phyloP scores from a whole-genome alignment of 2,888 invertebrate genomes.

The Pachydiplax longipennis region DNA sequence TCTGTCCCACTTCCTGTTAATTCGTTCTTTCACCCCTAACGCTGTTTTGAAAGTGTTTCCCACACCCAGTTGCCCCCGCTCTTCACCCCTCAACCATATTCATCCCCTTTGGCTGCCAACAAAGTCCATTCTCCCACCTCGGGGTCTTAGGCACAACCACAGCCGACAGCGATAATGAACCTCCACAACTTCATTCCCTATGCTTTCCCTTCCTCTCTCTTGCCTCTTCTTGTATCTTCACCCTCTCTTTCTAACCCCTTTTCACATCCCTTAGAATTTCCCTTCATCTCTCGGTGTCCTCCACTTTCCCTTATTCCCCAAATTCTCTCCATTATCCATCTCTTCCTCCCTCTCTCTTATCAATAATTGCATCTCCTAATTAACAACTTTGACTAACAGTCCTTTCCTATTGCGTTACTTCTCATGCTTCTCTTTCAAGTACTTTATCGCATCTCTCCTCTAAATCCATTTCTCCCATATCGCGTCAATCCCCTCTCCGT shows the following conservation, averaged over 20 bases:
- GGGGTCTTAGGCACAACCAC: neutral
- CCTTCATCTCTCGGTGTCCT: no score
- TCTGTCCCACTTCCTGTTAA: neutral
- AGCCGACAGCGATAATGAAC: neutral
- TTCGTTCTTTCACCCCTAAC: neutral
- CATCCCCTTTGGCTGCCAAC: neutral
- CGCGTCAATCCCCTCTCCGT: no score
- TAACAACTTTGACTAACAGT: no score
- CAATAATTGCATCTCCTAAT: no score
- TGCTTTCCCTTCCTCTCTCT: neutral
- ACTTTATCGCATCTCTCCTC: no score
- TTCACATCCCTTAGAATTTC: no score
- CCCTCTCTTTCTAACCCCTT: neutral
- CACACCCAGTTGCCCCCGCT: neutral
- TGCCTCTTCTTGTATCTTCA: neutral
- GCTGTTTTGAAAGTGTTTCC: neutral
- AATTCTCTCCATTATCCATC: neutral
- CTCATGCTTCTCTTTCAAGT: no score
- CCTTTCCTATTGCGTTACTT: no score
- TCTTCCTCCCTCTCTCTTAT: no score
- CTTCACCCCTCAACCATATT: neutral
- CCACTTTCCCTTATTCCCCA: neutral
- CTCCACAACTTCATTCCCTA: neutral
- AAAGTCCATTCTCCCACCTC: neutral
- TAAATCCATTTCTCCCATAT: no score